Base-by-base conservation (phyloP, 1,140 invertebrate genomes). In the Physella acuta region DNA sequence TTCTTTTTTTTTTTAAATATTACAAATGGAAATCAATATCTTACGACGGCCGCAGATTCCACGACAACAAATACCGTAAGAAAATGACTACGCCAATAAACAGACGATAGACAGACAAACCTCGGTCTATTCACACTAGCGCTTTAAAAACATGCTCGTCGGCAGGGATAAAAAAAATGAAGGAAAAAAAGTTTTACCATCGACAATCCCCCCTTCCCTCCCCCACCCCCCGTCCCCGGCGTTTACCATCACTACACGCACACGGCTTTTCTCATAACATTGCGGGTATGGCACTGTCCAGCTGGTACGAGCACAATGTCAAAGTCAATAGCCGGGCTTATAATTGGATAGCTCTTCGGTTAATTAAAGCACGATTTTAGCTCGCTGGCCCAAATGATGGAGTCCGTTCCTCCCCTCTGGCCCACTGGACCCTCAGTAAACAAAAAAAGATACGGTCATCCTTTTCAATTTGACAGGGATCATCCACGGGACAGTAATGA, bases 311-410 rank as follows among this genome's bases (percentile, higher is more conserved):
- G 59, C 8, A 28, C 34, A 51, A 33, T 34, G 44, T 51, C 62
- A 39, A 36, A 51, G 62, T 36, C 62, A 53, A 64, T 52, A 36
- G 62, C 62, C 49, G 3, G 3, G 44, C n/a, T 30, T 11, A 64
- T 64, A 64, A 64, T 64, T 64, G 62, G 62, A 52, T 64, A 51
- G 62, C 11, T 36, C 61, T 28, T 53, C 33, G 28, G 62, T 64
- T 64, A 62, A 62, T 62, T 62, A 64, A 64, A 64, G 49, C 49
- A 33, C 49, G 33, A 30, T 52, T 53, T 64, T 52, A 26, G 49
- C 62, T 49, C 30, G 39, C 31, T 51, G n/a, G 8, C 26, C 62
- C 62, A 33, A 53, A 61, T 61, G 59, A 61, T 61, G 36, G 59
- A 61, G 17, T 44, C 59, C 28, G 36, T 61, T 26, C 8, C 59